Conservation (phyloP, 1,140 invertebrate genomes). For the Cydia amplana region DNA sequence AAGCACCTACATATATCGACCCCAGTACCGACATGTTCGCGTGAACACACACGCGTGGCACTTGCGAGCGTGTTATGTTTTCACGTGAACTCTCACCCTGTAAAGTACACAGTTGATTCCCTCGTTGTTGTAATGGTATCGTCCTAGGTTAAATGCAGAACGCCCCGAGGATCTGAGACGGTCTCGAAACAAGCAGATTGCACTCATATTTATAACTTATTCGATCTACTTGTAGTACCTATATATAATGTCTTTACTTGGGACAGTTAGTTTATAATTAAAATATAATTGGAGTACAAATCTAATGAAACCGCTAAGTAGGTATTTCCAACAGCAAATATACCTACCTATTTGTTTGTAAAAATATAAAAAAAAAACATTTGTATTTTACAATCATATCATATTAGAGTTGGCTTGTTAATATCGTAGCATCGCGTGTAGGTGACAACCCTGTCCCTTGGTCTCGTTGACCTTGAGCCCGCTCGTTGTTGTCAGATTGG, state of each 20-base stretch:
- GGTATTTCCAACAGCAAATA: too few species aligned
- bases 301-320: too few species aligned
- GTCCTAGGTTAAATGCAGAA: constrained; percentile 34
- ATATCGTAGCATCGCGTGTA: not conserved
- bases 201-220: too few species aligned
- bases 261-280: too few species aligned
- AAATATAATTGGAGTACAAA: too few species aligned
- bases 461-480: too few species aligned
- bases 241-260: too few species aligned
- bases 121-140: constrained; percentile 40
- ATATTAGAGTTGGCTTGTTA: not conserved
- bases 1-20: not conserved
- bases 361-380: too few species aligned
- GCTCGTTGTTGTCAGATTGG: too few species aligned
- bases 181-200: not conserved
- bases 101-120: constrained; percentile 28
- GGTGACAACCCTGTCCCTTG: not conserved
- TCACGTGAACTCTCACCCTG: not conserved
- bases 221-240: too few species aligned
- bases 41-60: not conserved
- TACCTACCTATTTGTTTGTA: too few species aligned
- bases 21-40: not conserved
- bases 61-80: not conserved
- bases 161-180: not conserved
- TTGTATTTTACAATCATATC: too few species aligned